These are phyloP conservation scores for Cebus imitator DNA, from an alignment of 2,113 vertebrate genomes.

Conservation along the genomic window DNA sequence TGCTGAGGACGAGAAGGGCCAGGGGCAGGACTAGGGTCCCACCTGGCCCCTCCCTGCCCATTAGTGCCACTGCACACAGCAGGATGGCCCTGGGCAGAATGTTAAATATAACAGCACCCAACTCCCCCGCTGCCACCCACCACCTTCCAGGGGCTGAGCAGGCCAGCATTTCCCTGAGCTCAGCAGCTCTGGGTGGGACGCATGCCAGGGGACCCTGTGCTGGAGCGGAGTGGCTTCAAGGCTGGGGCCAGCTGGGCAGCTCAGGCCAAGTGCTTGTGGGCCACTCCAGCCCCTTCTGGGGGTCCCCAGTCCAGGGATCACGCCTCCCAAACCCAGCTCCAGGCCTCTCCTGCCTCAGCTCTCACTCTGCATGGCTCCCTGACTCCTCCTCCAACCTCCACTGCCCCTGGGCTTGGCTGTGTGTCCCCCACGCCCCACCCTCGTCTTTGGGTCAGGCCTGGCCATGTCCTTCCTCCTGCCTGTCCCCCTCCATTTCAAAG, in stretches of 20 bases:
- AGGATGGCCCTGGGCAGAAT: not conserved
- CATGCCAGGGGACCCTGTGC: not conserved
- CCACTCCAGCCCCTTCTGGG: not conserved
- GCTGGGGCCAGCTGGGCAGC: not conserved
- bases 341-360: not conserved
- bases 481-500: not conserved
- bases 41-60: not conserved
- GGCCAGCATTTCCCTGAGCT: not conserved
- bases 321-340: not conserved
- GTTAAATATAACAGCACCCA: not conserved
- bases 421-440: not conserved
- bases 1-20: not conserved
- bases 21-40: not conserved
- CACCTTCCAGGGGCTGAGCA: no score
- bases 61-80: fast-evolving
- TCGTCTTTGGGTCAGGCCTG: not conserved
- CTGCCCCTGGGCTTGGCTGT: not conserved
- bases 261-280: not conserved
- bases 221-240: no score
- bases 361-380: not conserved
- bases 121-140: no score
- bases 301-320: no score
- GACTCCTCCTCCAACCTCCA: not conserved
- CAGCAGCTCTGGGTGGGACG: not conserved
- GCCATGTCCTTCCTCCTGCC: not conserved